A percentile compares a stretch with the other conserved stretches of the same genome.
Evolutionary conservation across 1,140 invertebrate species (phyloP).

Genomic region (Hycleus phaleratus): DNA sequence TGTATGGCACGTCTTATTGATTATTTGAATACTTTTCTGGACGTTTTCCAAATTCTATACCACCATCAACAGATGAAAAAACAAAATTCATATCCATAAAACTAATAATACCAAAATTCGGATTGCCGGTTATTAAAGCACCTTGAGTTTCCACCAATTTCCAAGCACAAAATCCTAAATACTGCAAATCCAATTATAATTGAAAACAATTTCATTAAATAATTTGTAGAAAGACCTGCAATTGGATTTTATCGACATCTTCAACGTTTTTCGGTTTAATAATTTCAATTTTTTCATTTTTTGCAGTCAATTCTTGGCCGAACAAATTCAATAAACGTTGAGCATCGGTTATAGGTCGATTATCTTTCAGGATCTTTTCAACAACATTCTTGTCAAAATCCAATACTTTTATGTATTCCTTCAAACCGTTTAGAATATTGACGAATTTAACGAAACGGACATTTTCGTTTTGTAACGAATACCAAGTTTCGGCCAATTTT

Average conservation of each 20-base stretch:
- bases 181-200: conserved; percentile 41
- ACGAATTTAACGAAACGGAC: background rate
- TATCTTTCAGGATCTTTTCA: background rate
- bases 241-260: conserved; percentile 42
- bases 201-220: background rate
- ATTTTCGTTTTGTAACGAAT: background rate
- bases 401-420: background rate
- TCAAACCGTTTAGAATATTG: background rate
- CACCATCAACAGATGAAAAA: conserved; percentile 50
- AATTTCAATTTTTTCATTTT: conserved; percentile 34
- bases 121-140: conserved; percentile 56
- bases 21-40: conserved; percentile 46
- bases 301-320: background rate
- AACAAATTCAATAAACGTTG: conserved; percentile 40
- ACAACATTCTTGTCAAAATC: background rate
- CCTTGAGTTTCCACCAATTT: conserved; percentile 50
- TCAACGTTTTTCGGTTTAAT: conserved; percentile 39
- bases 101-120: conserved; percentile 52
- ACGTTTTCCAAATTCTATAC: conserved; percentile 48
- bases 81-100: conserved; percentile 49
- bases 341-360: conserved; percentile 39
- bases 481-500: background rate
- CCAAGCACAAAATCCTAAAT: conserved; percentile 58
- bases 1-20: conserved; percentile 1
- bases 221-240: conserved; percentile 36